These are phyloP conservation scores for Globodera rostochiensis DNA, from an alignment of 1,140 invertebrate genomes.

Conservation along the genomic window DNA sequence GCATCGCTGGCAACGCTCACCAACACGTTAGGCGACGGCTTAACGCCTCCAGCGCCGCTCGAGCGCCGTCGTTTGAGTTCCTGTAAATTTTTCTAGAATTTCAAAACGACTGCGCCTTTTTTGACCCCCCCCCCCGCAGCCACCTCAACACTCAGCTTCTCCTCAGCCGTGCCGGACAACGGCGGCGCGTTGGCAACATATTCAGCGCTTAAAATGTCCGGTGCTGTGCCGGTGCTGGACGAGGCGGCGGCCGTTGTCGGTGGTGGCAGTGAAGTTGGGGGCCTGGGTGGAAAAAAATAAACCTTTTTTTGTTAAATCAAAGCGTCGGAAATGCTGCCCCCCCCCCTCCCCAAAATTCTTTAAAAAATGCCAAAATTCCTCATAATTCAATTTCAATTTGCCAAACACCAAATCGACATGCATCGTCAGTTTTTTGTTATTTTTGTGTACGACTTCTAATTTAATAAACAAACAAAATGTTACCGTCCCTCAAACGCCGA, in stretches of 20 bases:
- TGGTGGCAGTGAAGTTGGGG: neutral
- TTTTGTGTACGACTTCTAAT: no score
- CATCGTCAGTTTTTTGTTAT: no score
- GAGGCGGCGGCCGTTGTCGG: neutral
- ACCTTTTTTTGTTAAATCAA: no score
- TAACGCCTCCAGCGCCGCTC: constrained; percentile 16
- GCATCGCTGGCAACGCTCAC: neutral
- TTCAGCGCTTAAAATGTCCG: neutral
- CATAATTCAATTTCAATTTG: no score
- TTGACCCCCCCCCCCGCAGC: neutral
- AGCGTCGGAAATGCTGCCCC: no score
- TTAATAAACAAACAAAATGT: no score
- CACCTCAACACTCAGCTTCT: constrained; percentile 15
- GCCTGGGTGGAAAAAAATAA: no score
- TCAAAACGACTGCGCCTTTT: no score
- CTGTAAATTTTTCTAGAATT: constrained; percentile 1
- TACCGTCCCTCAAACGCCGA: neutral
- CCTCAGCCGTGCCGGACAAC: constrained; percentile 21
- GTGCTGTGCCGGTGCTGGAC: constrained; percentile 14
- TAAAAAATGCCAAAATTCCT: no score
- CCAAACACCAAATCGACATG: no score
- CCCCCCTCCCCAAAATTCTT: no score
- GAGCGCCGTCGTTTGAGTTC: constrained; percentile 26
- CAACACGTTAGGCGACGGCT: neutral
- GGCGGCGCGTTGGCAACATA: constrained; percentile 4